These are phyloP conservation scores for Caenorhabditis macrosperma DNA, from an alignment of 2,888 invertebrate genomes.

Conservation along the genomic window DNA sequence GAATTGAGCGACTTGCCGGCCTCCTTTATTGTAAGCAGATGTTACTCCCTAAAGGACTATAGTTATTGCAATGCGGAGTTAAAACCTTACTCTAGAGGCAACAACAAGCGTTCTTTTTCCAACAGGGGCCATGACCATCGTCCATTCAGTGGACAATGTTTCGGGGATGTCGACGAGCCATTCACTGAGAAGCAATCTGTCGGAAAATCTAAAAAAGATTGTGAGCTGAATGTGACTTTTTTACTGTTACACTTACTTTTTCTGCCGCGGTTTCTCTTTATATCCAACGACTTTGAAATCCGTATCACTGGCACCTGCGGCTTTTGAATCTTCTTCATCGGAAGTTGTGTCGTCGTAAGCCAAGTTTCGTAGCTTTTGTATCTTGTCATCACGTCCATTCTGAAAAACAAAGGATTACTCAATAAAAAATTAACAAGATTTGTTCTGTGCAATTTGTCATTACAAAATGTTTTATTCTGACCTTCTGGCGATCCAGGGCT, in stretches of 20 bases:
- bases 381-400: slow-evolving; percentile 44
- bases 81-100: slow-evolving; percentile 84
- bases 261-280: too few relatives aligned
- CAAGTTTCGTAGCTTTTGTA: slow-evolving; percentile 48
- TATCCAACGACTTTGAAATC: too few relatives aligned
- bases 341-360: slow-evolving; percentile 35
- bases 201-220: slow-evolving; percentile 54
- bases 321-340: slow-evolving; percentile 35
- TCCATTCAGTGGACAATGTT: slow-evolving; percentile 81
- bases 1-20: slow-evolving; percentile 82
- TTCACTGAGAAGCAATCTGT: slow-evolving; percentile 89
- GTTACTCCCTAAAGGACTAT: slow-evolving; percentile 87
- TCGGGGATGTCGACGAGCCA: slow-evolving; percentile 92
- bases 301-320: background rate
- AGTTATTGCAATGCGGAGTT: slow-evolving; percentile 57
- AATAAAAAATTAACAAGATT: too few relatives aligned
- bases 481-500: slow-evolving; percentile 59
- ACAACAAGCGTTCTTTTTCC: slow-evolving; percentile 90
- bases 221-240: too few relatives aligned
- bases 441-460: too few relatives aligned
- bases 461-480: background rate
- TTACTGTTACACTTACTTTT: slow-evolving; percentile 1
- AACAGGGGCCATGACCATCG: slow-evolving; percentile 86
- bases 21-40: slow-evolving; percentile 69
- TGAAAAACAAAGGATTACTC: slow-evolving; percentile 8